phyloP scores from a whole-genome alignment of 1,140 invertebrate genomes.

The Drosophila serrata region DNA sequence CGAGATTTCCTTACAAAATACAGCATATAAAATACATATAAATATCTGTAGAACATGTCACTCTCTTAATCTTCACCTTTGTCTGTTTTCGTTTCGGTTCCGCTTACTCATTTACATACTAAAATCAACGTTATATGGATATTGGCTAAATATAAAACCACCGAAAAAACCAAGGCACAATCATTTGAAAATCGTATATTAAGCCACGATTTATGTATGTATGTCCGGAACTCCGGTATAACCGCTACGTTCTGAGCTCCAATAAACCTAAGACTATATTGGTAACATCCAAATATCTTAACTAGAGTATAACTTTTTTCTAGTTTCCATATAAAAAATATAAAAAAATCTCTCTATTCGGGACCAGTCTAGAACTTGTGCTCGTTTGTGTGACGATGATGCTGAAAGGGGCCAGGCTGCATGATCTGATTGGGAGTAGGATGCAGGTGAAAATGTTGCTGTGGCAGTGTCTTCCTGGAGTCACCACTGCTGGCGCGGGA shows the following conservation, averaged over 20 bases:
- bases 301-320: constrained; percentile 61
- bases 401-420: constrained; percentile 5
- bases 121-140: constrained; percentile 62
- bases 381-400: constrained; percentile 22
- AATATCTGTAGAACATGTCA: constrained; percentile 49
- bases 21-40: constrained; percentile 45
- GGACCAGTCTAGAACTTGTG: constrained; percentile 49
- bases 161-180: constrained; percentile 81
- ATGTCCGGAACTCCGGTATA: constrained; percentile 38
- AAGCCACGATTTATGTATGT: constrained; percentile 28
- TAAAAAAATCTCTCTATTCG: constrained; percentile 46
- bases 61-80: neutral
- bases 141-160: constrained; percentile 70
- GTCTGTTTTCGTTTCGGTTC: neutral
- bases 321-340: constrained; percentile 59
- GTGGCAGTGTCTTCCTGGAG: constrained; percentile 44
- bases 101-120: constrained; percentile 50
- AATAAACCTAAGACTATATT: constrained; percentile 48
- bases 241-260: constrained; percentile 24
- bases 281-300: constrained; percentile 36
- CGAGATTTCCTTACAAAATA: constrained; percentile 48
- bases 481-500: constrained; percentile 67
- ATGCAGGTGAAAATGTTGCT: constrained; percentile 1
- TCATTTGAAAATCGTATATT: constrained; percentile 70
- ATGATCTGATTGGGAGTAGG: constrained; percentile 10